These are phyloP conservation scores for Amphipoea oculea DNA, from an alignment of 2,888 invertebrate species.

Conservation along the genomic window DNA sequence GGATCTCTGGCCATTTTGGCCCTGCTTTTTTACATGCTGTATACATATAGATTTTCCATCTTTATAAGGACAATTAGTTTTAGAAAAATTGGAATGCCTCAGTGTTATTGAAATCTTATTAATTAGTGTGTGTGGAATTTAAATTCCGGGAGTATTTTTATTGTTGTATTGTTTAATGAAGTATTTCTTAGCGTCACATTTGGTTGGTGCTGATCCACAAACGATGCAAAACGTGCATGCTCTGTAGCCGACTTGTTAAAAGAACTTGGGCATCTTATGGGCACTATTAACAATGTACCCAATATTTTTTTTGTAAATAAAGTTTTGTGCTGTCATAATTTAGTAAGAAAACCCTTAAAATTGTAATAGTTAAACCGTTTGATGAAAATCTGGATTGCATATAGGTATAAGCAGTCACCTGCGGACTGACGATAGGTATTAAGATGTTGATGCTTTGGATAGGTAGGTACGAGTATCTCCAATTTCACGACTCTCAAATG, in stretches of 20 bases:
- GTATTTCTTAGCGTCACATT: background rate
- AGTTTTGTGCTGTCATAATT: background rate
- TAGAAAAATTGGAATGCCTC: constrained; percentile 3
- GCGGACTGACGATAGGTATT: no score
- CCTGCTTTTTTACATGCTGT: background rate
- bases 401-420: background rate
- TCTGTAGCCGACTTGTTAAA: no score
- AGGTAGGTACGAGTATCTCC: background rate
- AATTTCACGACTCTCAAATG: background rate
- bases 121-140: background rate
- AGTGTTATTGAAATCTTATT: background rate
- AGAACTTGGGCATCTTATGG: background rate
- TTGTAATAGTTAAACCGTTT: background rate
- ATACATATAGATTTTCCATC: background rate
- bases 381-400: no score
- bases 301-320: background rate
- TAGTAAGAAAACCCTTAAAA: background rate
- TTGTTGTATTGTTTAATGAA: background rate
- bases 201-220: background rate
- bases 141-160: background rate
- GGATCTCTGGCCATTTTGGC: no score
- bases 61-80: background rate
- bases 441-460: no score
- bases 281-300: background rate
- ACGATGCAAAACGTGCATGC: background rate